Evolutionary conservation across 2,797 vertebrate species (phyloP), one percentile per base, ranked within the genome.

Genomic region (Xenopus petersii): DNA sequence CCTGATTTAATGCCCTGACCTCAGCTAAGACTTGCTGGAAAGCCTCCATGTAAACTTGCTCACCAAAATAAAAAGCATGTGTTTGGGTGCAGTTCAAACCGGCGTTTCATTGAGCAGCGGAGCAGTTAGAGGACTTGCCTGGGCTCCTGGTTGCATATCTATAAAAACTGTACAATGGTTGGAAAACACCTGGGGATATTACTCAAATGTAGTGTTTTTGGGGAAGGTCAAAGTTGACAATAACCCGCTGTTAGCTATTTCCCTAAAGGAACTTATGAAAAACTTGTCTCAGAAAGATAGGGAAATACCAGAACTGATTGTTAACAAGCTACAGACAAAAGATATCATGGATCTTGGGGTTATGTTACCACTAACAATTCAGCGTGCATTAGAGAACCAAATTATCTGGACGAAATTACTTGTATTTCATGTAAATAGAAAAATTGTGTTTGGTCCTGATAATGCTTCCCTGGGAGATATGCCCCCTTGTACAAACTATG

Each of bases 191-290:
- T 79, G 77, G 77, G 77, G 71, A 79, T 68, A 74, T 65, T 46
- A 33, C 67, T 70, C 62, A 71, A 58, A 79, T 70, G 55, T 70
- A 70, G 77, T 70, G 62, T 70, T 74, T 74, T 79, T 67, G 73
- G 77, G 60, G 48, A 66, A 70, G 77, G 77, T 79, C 67, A 74
- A 61, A 63, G 77, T 61, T 66, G 66, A 79, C 36, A 70, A 64
- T 66, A 79, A 70, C 71, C 76, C 68, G 77, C 77, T 79, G 77
- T 79, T 79, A 79, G 62, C 77, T 67, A 74, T 79, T 79, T 74
- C 77, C 71, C 71, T 79, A 61, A 65, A 79, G 77, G 55, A 70
- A 74, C 64, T 74, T 71, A 79, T 79, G 71, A 70, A 70, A 79
- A 79, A 74, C 71, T 70, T 74, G 71, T 79, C 76, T 79, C 71